Conservation (phyloP, 2,113 vertebrate genomes). For the Symphodus melops region DNA sequence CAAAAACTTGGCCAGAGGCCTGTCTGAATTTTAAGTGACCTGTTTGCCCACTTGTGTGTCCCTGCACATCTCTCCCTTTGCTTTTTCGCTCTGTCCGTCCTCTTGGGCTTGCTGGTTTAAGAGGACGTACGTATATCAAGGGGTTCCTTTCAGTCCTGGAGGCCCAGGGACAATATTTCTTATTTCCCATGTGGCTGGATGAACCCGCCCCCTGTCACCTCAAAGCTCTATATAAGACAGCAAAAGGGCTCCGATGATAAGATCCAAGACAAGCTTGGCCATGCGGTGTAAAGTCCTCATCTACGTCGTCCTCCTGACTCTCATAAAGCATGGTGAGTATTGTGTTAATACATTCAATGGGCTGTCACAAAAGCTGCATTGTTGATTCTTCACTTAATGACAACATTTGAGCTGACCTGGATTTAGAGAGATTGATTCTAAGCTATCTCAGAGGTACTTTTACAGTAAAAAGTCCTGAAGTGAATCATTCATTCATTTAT, state of each 20-base stretch:
- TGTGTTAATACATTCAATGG: slow-evolving; percentile 18
- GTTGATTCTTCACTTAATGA: slow-evolving; percentile 9
- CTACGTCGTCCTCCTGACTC: slow-evolving; percentile 63
- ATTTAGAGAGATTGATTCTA: background rate
- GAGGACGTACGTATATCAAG: slow-evolving; percentile 60
- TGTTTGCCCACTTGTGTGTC: slow-evolving; percentile 66
- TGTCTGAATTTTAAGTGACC: slow-evolving; percentile 82
- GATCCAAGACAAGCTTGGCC: slow-evolving; percentile 65
- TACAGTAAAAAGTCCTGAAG: too few species aligned
- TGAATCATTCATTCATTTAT: background rate
- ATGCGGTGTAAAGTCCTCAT: slow-evolving; percentile 85
- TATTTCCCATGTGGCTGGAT: slow-evolving; percentile 53
- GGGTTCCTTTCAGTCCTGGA: slow-evolving; percentile 60
- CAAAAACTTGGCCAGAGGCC: slow-evolving; percentile 77
- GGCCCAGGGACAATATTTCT: slow-evolving; percentile 67
- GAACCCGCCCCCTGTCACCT: slow-evolving; percentile 70
- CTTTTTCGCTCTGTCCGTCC: slow-evolving; percentile 21
- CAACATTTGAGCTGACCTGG: slow-evolving; percentile 8
- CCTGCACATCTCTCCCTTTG: slow-evolving; percentile 50
- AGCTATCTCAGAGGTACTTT: background rate
- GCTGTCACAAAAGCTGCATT: slow-evolving; percentile 11
- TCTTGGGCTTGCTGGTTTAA: slow-evolving; percentile 37
- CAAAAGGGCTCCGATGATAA: slow-evolving; percentile 74
- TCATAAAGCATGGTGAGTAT: slow-evolving; percentile 81
- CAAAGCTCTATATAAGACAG: slow-evolving; percentile 65